Base-by-base conservation (phyloP, 2,888 invertebrate species). In the Troides oblongomaculatus region DNA sequence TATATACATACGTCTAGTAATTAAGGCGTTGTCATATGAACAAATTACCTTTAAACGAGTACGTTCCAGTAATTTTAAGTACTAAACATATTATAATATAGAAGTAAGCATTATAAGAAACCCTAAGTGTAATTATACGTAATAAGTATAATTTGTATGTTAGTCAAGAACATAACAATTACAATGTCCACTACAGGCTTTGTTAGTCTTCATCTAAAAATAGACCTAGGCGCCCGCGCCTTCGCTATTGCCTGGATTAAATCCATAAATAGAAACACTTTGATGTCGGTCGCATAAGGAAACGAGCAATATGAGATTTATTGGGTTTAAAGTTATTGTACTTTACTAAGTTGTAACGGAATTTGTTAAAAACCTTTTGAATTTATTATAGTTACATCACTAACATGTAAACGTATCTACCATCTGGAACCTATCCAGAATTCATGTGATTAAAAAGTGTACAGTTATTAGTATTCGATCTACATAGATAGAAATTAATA, bases 151-250 rank as follows among this genome's bases (percentile, higher is more conserved):
- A 56, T 56, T 56, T 56, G 56, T 21, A 21, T 21, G n/a, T 56
- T 56, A 21, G 56, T 56, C 21, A 10, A 21, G 18, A 43, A 46
- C 50, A 50, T 23, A 17, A 23, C 14, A 17, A 12, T n/a, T 18
- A 18, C 39, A 4, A 36, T 56, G 62, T 23, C 61, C 62, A 21
- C 62, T 61, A 53, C 43, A 62, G 56, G 63, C 68, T 59, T 68
- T 63, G 64, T 64, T 66, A 62, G 65, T 69, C 50, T 64, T 64
- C 39, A 21, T 62, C 70, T 70, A 70, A 60, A 66, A 66, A 70
- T 70, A 70, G 70, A 63, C 12, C 50, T 30, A 23, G 62, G 53
- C 56, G 58, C 66, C 66, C 62, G 53, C 65, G 58, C 58, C 69
- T 59, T 56, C 2, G 62, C n/a, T 62, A 63, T 62, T 57, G 66